Conservation (phyloP, 92 coral and sea anemone genomes). For the Plumapathes pennacea region DNA sequence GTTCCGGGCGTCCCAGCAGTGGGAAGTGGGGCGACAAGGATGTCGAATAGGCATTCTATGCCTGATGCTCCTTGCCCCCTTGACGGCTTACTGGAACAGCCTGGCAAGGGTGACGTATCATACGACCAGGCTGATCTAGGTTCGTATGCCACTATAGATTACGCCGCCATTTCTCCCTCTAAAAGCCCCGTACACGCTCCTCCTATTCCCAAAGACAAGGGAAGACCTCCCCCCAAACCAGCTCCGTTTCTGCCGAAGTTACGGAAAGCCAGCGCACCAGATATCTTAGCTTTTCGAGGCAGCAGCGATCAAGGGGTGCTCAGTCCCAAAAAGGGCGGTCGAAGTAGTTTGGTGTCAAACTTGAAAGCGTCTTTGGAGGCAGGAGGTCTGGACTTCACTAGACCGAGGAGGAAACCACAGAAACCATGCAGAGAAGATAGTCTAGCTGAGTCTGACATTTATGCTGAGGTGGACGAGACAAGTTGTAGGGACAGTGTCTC, state of each 20-base stretch:
- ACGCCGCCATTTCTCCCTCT: conserved; percentile 32
- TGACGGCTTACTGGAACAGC: conserved; percentile 5
- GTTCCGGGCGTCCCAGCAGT: no score
- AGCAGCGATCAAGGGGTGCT: conserved; percentile 5
- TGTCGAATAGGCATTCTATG: no score
- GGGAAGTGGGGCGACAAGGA: no score
- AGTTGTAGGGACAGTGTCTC: neutral
- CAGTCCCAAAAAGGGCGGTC: conserved; percentile 12
- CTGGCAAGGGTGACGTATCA: conserved; percentile 20
- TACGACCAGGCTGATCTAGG: conserved; percentile 59
- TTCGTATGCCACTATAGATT: conserved; percentile 63
- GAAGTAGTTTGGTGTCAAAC: conserved; percentile 50
- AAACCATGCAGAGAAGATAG: conserved; percentile 38
- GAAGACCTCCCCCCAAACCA: conserved; percentile 17
- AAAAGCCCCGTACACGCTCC: conserved; percentile 13
- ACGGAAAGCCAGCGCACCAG: conserved; percentile 65
- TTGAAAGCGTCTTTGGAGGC: conserved; percentile 77
- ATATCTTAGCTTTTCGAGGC: conserved; percentile 1
- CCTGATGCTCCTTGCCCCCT: conserved; percentile 21
- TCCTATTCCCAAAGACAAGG: conserved; percentile 10
- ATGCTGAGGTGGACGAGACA: conserved; percentile 43
- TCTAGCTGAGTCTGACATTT: conserved; percentile 45
- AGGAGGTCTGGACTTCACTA: conserved; percentile 70
- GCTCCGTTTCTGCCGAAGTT: conserved; percentile 46
- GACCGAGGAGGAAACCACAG: conserved; percentile 40